Evolutionary conservation across 2,888 invertebrate genomes (phyloP).

Genomic region (Limnephilus marmoratus): DNA sequence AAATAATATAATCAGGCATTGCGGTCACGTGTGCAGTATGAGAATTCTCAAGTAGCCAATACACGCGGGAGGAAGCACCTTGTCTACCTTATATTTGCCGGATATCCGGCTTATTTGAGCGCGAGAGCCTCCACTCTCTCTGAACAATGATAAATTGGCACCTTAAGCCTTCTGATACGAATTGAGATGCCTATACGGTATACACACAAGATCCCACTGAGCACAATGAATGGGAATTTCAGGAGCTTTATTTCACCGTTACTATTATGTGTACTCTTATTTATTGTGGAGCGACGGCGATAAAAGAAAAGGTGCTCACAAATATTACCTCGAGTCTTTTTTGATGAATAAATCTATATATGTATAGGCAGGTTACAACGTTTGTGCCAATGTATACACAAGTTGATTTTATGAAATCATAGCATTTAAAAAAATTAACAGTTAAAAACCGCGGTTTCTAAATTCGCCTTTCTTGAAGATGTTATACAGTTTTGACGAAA

Average conservation of each 20-base stretch:
- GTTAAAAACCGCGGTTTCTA: too few species aligned
- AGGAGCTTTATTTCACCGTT: constrained; percentile 21
- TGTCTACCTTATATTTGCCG: constrained; percentile 40
- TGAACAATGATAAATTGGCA: constrained; percentile 43
- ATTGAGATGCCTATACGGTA: not conserved
- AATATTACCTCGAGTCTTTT: not conserved
- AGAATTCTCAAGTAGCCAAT: constrained; percentile 66
- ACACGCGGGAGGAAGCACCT: constrained; percentile 56
- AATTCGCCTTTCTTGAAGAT: too few species aligned
- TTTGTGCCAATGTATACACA: not conserved
- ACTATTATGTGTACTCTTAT: not conserved
- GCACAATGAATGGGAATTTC: constrained; percentile 13
- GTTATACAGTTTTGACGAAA: too few species aligned
- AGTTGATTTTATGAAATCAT: too few species aligned
- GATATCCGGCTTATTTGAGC: constrained; percentile 36
- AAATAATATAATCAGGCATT: constrained; percentile 62
- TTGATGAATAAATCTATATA: not conserved
- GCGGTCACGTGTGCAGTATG: constrained; percentile 62
- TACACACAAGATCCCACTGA: constrained; percentile 19
- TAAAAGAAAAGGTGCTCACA: not conserved
- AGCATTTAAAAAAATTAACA: too few species aligned
- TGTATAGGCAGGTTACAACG: not conserved
- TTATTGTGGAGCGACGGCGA: not conserved
- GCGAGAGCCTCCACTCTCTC: constrained; percentile 26
- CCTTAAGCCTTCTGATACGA: constrained; percentile 37